Conservation (phyloP, 1,140 invertebrate species). For the Drosophila sulfurigaster region DNA sequence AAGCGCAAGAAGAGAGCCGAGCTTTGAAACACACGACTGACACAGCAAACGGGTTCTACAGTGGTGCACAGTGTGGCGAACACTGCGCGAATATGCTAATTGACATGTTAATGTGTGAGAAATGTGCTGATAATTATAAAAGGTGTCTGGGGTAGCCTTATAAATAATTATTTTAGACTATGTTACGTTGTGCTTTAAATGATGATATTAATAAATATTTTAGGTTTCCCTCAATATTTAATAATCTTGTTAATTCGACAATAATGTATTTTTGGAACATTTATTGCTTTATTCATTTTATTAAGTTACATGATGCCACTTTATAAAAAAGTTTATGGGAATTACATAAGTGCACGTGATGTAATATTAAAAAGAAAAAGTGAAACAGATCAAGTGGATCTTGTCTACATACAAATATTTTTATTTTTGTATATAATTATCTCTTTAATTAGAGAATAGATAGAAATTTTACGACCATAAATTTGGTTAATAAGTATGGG, state of each 20-base stretch:
- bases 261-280: too few species aligned
- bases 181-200: neutral
- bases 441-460: too few species aligned
- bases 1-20: neutral
- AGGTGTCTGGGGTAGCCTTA: neutral
- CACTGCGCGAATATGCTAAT: neutral
- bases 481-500: too few species aligned
- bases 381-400: too few species aligned
- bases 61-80: conserved; percentile 14
- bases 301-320: neutral
- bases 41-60: conserved; percentile 36
- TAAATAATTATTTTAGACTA: neutral
- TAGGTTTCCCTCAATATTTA: too few species aligned
- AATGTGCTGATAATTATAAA: conserved; percentile 1
- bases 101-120: conserved; percentile 10
- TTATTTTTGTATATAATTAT: too few species aligned
- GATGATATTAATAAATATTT: too few species aligned
- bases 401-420: neutral
- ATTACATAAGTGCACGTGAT: too few species aligned
- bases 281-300: neutral
- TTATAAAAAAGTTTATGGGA: too few species aligned
- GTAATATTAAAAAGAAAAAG: too few species aligned
- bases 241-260: too few species aligned
- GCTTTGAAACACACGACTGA: conserved; percentile 34
- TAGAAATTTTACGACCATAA: too few species aligned